Base-by-base conservation (phyloP, 2,113 vertebrate species). In the Protobothrops flavoviridis region DNA sequence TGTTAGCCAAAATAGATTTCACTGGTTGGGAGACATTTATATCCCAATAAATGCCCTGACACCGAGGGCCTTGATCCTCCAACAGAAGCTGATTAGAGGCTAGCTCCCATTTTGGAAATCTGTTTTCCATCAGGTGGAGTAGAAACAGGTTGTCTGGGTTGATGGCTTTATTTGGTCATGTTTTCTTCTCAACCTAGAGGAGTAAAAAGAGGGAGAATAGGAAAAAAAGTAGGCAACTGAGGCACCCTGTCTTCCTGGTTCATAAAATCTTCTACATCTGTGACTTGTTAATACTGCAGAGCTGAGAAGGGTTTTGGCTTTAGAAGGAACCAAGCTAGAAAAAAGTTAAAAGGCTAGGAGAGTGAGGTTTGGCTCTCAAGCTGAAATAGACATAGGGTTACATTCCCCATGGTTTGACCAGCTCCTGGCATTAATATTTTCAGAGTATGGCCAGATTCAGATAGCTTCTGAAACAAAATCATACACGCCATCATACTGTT, bases 101-200 rank as follows among this genome's bases (percentile, higher is more conserved):
- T n/a, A 56, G 74, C 55, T 85, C 43, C 45, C 86, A 43, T 39
- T 74, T 55, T 56, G 10, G 56, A 64, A 50, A 48, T 86, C 90
- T 92, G 90, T 39, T 90, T 94, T 94, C 33, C 29, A 48, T 92
- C 87, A 92, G 90, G 55, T 53, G 87, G 43, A 43, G 24, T 87
- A 6, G 9, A 55, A 81, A 17, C 53, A 21, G 61, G 61, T 81
- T 26, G 33, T 5, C 86, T 39, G 6, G 2, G 45, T 4, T n/a
- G 56, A 86, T 94, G 74, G 87, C 90, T 94, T 94, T 94, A 94
- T 92, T 94, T 91, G 87, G 56, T 85, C 69, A 45, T 5, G 24
- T 86, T 89, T 89, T 61, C 87, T 61, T 26, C 39, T 89, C 21
- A 23, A 61, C 33, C 55, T 56, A n/a, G 90, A 8, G 86, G 61